Evolutionary conservation across 2,888 invertebrate genomes (phyloP).

Genomic region (Epistrophe eligans): DNA sequence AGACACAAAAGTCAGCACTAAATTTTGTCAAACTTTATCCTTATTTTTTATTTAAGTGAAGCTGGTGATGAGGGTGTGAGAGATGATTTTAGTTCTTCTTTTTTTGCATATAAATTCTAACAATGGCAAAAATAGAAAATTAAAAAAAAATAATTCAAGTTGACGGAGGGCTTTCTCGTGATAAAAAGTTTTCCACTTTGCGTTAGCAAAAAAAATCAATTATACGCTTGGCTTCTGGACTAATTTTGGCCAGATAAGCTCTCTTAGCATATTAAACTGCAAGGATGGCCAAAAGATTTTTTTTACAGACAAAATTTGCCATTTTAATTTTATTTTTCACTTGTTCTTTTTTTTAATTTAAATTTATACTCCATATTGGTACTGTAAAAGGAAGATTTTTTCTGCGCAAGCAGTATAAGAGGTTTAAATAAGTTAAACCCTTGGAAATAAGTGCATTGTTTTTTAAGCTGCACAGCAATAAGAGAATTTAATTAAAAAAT

Average conservation of each 20-base stretch:
- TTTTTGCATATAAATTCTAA: slow-evolving; percentile 10
- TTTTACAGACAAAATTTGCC: not conserved
- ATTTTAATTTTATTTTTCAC: not conserved
- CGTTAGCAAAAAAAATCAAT: slow-evolving; percentile 40
- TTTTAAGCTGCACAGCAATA: not conserved
- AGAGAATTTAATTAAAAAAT: not conserved
- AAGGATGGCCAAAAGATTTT: slow-evolving; percentile 2
- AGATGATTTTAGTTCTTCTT: not conserved
- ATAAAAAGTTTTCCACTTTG: slow-evolving; percentile 31
- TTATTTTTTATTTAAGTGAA: not conserved
- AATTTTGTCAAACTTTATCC: slow-evolving; percentile 45
- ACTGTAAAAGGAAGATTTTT: not conserved
- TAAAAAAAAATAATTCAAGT: slow-evolving; percentile 15
- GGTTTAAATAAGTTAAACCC: not conserved
- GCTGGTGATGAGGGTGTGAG: not conserved
- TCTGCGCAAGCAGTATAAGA: not conserved
- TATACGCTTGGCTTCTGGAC: slow-evolving; percentile 54
- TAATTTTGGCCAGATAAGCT: slow-evolving; percentile 56
- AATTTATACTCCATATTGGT: not conserved
- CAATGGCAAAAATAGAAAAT: slow-evolving; percentile 29
- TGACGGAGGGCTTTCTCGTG: slow-evolving; percentile 27
- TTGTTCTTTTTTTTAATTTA: not conserved
- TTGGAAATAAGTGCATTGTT: not conserved
- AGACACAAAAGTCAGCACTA: slow-evolving; percentile 49
- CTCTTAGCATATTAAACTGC: slow-evolving; percentile 55